A percentile compares a stretch with the other conserved stretches of the same genome.
Conservation (phyloP, 2,113 vertebrate genomes). For the Azemiops feae region DNA sequence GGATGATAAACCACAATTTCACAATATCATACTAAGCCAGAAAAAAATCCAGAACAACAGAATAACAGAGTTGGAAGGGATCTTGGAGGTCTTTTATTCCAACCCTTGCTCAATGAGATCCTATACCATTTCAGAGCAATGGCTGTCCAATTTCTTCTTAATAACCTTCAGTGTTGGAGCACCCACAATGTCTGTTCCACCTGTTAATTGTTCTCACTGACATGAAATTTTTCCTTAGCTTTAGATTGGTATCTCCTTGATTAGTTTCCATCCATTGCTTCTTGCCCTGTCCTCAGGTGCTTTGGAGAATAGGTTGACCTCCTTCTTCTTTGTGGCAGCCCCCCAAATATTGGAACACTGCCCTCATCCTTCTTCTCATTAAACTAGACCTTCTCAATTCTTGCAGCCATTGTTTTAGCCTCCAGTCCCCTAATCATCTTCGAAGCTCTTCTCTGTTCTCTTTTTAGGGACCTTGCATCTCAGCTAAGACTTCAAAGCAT, state of each 20-base stretch:
- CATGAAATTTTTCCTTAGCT: too few relatives aligned
- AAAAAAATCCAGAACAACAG: neutral
- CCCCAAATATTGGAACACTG: neutral
- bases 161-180: neutral
- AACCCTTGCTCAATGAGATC: neutral
- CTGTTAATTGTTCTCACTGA: neutral
- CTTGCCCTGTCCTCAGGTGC: neutral
- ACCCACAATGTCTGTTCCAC: neutral
- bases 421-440: neutral
- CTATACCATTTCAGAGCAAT: neutral
- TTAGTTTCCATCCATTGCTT: too few relatives aligned
- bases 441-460: neutral
- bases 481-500: neutral
- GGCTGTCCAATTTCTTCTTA: neutral
- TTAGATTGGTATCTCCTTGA: too few relatives aligned
- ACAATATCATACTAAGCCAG: too few relatives aligned
- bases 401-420: neutral
- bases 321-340: neutral
- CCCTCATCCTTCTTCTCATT: neutral
- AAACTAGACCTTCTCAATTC: neutral
- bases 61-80: neutral
- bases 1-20: neutral
- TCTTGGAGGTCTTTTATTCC: neutral
- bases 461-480: neutral
- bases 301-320: neutral